A percentile compares a stretch with the other conserved stretches of the same genome.
These are phyloP conservation scores for Ptyas mucosa DNA, from an alignment of 2,113 vertebrate species.

Conservation along the genomic window DNA sequence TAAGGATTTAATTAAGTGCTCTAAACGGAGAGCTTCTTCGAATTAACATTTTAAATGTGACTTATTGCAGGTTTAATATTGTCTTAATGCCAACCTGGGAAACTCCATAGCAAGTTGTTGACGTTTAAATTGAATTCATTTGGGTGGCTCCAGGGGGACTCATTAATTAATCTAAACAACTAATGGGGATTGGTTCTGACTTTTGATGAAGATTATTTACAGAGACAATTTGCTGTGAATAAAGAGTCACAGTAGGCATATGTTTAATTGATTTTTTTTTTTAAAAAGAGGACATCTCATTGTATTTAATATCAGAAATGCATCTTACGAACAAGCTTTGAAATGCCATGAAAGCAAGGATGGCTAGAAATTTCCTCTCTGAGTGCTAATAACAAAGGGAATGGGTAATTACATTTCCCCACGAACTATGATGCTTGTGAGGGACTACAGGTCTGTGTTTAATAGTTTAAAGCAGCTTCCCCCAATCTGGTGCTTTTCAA, in stretches of 20 bases:
- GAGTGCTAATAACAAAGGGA: conserved; percentile 64
- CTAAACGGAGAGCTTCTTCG: conserved; percentile 77
- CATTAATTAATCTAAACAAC: conserved; percentile 84
- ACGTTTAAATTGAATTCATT: conserved; percentile 80
- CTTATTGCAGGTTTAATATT: conserved; percentile 83
- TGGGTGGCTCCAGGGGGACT: conserved; percentile 77
- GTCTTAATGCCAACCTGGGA: conserved; percentile 79
- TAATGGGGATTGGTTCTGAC: conserved; percentile 82
- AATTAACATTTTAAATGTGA: conserved; percentile 88
- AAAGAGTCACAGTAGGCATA: conserved; percentile 82
- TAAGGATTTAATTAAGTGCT: conserved; percentile 88
- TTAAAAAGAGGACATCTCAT: conserved; percentile 66
- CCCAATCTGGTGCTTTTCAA: not conserved
- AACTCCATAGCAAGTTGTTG: conserved; percentile 76
- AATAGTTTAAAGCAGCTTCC: not conserved
- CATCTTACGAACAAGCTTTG: conserved; percentile 64
- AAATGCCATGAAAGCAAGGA: conserved; percentile 65
- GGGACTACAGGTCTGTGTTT: conserved; percentile 65
- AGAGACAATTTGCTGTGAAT: conserved; percentile 79
- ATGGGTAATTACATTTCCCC: conserved; percentile 68
- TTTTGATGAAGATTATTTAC: conserved; percentile 85
- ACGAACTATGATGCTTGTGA: conserved; percentile 60
- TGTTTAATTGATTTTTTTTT: conserved; percentile 78
- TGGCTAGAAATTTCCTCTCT: conserved; percentile 60
- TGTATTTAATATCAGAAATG: conserved; percentile 71